Evolutionary conservation across 53 echinoderm and acorn worm genomes (phyloP), one percentile per base, ranked within the genome.

Genomic region (Henricia sp.): DNA sequence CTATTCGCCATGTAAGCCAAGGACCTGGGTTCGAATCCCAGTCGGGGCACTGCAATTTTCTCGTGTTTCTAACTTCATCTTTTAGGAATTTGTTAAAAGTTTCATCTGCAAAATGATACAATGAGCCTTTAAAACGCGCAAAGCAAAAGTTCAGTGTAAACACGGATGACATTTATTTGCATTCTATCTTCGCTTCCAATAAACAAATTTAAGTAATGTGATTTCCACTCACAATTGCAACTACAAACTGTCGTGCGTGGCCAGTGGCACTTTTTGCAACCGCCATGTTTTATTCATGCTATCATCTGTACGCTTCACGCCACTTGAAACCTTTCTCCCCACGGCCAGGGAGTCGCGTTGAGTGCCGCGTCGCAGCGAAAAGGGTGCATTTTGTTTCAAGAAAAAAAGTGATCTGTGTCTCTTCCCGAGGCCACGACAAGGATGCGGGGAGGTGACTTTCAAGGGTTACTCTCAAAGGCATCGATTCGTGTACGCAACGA

Each of bases 271-370:
- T 36, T 64, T 19, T 20, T 64, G 32, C 64, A 64, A 36, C 36
- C 53, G 48, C 32, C 48, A 80, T 80, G 80, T 80, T 80, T 80
- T 80, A 80, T 80, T 80, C 80, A 80, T 80, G 35, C 28, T 39
- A 42, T 80, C 80, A 48, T 63, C 63, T 26, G 44, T 64, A 50
- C 62, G 27, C 48, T 80, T 80, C 63, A 63, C 64, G 80, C 63
- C 34, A 46, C 80, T 80, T 63, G 64, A 80, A 40, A 40, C 41
- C 28, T 37, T 58, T 41, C 17, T 16, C 41, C 56, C 55, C 41
- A 58, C 40, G n/a, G 43, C 24, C 57, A 20, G 76, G 38, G 16
- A 26, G 76, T 39, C 56, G 76, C 9, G 55, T 37, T 23, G 9
- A 28, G 55, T 37, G 76, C 59, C 76, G 26, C 41, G 59, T 41